Evolutionary conservation across 2,797 vertebrate species (phyloP), one percentile per base, ranked within the genome.

Genomic region (Amblyopsis hoosieri): DNA sequence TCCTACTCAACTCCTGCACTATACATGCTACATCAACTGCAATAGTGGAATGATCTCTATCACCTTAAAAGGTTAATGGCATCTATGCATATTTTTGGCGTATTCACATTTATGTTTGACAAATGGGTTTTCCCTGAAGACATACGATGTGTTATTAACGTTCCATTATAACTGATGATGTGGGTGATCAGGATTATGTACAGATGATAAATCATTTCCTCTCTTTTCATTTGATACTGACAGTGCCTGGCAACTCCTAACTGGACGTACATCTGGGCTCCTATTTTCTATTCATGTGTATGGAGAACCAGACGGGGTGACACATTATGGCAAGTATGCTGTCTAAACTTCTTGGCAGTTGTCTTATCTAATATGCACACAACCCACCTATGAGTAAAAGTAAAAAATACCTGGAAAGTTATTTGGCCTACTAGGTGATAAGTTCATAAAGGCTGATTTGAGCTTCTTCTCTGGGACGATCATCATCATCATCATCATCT

Each of bases 131-230:
- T 71, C 79, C 75, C 76, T 62, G 69, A 85, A 83, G 84, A 87
- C 82, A 76, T 81, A 86, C 61, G 75, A 86, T 76, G 74, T 75
- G 79, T 78, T 84, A 87, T 89, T 86, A 83, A 62, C 74, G 82
- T 87, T 88, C 77, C 83, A 84, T 87, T 87, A 76, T 78, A 80
- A 85, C 83, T 88, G 89, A 90, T 88, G 89, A 85, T 81, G 82
- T 88, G 75, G 76, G 85, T 84, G 89, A 90, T 90, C 82, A 74
- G 81, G 82, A 85, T 81, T 80, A 79, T 84, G 85, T 84, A 60
- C 76, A 77, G 79, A 74, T 74, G 78, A 89, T 91, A 74, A 88
- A 91, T 91, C 79, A 87, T 84, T 81, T 76, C 57, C 71, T 60
- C 49, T 77, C 46, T 60, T 74, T 79, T 82, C 77, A 72, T 84